Conservation (phyloP, 1,140 invertebrate species). For the Aphelenchoides avenae region DNA sequence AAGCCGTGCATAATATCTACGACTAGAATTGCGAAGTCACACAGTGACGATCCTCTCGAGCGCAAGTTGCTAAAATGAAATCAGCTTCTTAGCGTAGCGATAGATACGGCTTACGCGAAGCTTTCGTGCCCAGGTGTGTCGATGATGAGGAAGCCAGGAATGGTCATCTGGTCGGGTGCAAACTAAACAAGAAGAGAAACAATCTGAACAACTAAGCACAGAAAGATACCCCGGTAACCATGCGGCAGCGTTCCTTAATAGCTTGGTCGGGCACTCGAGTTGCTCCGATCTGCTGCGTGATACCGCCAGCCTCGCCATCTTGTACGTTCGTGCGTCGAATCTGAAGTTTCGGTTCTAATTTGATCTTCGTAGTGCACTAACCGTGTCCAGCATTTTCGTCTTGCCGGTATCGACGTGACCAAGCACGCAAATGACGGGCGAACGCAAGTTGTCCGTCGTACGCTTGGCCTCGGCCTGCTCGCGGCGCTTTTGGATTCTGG, state of each 20-base stretch:
- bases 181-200: constrained; percentile 61
- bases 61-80: constrained; percentile 76
- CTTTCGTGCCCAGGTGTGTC: constrained; percentile 99
- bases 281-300: constrained; percentile 98
- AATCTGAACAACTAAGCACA: constrained; percentile 38
- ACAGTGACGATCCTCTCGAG: constrained; percentile 91
- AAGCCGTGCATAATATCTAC: constrained; percentile 99
- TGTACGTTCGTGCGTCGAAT: constrained; percentile 88
- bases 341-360: no score
- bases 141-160: constrained; percentile 96
- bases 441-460: constrained; percentile 74
- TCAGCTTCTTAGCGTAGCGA: no score
- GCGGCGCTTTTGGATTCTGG: constrained; percentile 30
- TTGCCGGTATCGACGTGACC: constrained; percentile 99
- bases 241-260: constrained; percentile 86
- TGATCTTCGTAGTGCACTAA: no score
- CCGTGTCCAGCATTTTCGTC: constrained; percentile 96
- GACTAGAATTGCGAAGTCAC: constrained; percentile 98
- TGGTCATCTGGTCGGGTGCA: constrained; percentile 73
- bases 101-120: constrained; percentile 66
- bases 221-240: constrained; percentile 72
- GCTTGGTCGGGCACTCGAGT: constrained; percentile 97
- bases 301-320: constrained; percentile 96
- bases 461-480: constrained; percentile 68
- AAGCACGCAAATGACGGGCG: constrained; percentile 93